Evolutionary conservation across 1,140 invertebrate species (phyloP).

Genomic region (Temnothorax curvispinosus): DNA sequence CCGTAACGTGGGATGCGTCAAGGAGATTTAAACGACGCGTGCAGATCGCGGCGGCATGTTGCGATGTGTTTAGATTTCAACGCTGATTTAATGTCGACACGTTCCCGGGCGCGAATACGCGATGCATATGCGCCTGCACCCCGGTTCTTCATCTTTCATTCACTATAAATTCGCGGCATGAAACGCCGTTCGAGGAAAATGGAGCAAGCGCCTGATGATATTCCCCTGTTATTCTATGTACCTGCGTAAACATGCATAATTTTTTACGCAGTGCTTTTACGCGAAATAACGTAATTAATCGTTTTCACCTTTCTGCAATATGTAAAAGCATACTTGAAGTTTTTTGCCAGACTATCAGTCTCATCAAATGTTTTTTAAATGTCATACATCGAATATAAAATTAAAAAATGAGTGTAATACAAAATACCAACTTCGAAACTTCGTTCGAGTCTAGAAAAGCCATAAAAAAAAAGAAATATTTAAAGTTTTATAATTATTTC

Average conservation of each 20-base stretch:
- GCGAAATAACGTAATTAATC: background rate
- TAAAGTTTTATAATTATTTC: background rate
- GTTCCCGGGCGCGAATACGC: slow-evolving; percentile 9
- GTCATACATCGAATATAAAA: background rate
- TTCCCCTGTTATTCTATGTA: background rate
- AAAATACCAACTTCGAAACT: background rate
- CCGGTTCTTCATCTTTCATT: background rate
- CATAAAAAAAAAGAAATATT: background rate
- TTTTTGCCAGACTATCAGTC: background rate
- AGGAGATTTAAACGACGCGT: slow-evolving; percentile 66
- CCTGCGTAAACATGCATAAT: background rate
- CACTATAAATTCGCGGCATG: slow-evolving; percentile 27
- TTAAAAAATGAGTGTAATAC: background rate
- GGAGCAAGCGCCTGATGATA: slow-evolving; percentile 3
- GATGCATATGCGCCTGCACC: background rate
- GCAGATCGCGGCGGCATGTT: slow-evolving; percentile 51
- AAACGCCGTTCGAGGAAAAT: slow-evolving; percentile 30
- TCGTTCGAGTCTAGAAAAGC: background rate
- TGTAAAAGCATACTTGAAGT: background rate
- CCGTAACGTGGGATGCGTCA: slow-evolving; percentile 39
- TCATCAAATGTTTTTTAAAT: background rate
- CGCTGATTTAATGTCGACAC: slow-evolving; percentile 61
- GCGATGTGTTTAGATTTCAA: slow-evolving; percentile 67
- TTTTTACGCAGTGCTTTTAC: background rate
- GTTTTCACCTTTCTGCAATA: background rate